phyloP scores from a whole-genome alignment of 2,113 vertebrate species.

The Dasyurus viverrinus region DNA sequence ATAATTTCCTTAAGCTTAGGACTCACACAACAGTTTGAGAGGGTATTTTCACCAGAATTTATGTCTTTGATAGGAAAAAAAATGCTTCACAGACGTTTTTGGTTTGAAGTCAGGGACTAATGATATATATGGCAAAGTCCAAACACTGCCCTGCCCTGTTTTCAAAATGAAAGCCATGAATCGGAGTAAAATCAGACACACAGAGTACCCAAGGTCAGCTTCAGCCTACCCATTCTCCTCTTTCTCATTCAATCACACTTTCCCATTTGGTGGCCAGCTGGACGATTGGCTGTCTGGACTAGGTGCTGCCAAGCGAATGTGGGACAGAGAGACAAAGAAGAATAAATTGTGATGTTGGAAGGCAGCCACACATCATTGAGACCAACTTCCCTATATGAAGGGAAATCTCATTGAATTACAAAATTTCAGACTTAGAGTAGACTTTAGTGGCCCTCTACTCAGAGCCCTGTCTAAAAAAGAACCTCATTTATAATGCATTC shows the following conservation, averaged over 20 bases:
- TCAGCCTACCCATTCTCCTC: background rate
- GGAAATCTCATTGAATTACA: background rate
- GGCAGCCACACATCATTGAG: background rate
- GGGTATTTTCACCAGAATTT: background rate
- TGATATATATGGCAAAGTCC: background rate
- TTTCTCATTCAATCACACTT: background rate
- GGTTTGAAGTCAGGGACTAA: background rate
- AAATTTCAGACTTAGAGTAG: background rate
- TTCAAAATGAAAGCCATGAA: slow-evolving; percentile 46
- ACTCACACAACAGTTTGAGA: fast-evolving
- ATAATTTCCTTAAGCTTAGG: background rate
- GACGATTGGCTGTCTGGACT: background rate
- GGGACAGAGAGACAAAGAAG: background rate
- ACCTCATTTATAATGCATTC: background rate
- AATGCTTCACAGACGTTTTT: fast-evolving
- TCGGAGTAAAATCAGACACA: slow-evolving; percentile 7
- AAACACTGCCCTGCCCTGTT: background rate
- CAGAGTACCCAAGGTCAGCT: background rate
- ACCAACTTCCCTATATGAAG: background rate
- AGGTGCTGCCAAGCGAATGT: background rate
- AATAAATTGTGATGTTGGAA: background rate
- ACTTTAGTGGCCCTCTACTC: background rate
- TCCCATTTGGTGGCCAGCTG: background rate
- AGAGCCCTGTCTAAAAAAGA: background rate
- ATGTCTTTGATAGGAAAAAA: fast-evolving